A percentile compares a stretch with the other conserved stretches of the same genome.
These are phyloP conservation scores for Euproctis similis DNA, from an alignment of 2,888 invertebrate genomes.

Conservation along the genomic window DNA sequence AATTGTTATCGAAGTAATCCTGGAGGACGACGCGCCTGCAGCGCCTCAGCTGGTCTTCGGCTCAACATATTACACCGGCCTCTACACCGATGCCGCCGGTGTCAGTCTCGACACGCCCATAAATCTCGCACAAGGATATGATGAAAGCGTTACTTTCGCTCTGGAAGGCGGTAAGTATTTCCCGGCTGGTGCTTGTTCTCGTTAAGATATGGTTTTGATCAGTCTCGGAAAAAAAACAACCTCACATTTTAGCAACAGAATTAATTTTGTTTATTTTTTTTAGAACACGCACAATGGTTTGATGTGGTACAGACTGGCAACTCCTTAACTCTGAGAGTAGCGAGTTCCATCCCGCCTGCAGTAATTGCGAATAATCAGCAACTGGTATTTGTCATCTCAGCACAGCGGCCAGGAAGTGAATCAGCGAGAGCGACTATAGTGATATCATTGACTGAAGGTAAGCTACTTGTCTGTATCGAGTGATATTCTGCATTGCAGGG, in stretches of 20 bases:
- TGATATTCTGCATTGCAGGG: no score
- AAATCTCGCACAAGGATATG: slow-evolving; percentile 23
- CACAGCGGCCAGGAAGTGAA: slow-evolving; percentile 11
- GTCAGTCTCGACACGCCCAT: slow-evolving; percentile 22
- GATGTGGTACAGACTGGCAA: background rate
- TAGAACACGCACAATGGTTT: slow-evolving; percentile 1
- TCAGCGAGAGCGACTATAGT: slow-evolving; percentile 19
- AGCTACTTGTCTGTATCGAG: no score
- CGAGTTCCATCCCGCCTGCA: slow-evolving; percentile 9
- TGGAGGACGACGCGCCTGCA: slow-evolving; percentile 3
- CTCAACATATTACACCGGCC: slow-evolving; percentile 27
- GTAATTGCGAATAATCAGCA: slow-evolving; percentile 17
- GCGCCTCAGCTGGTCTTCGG: slow-evolving; percentile 13
- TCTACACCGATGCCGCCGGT: slow-evolving; percentile 17
- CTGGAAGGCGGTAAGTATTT: slow-evolving; percentile 30
- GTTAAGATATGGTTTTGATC: no score
- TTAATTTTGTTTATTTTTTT: background rate
- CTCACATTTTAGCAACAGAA: no score
- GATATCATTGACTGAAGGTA: slow-evolving; percentile 12
- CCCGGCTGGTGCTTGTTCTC: slow-evolving; percentile 2
- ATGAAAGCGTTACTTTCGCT: slow-evolving; percentile 21
- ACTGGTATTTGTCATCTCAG: slow-evolving; percentile 19
- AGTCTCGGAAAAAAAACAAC: no score
- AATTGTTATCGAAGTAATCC: slow-evolving; percentile 19
- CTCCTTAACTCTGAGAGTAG: slow-evolving; percentile 7